Evolutionary conservation across 2,113 vertebrate species (phyloP).

Genomic region (Sander lucioperca): DNA sequence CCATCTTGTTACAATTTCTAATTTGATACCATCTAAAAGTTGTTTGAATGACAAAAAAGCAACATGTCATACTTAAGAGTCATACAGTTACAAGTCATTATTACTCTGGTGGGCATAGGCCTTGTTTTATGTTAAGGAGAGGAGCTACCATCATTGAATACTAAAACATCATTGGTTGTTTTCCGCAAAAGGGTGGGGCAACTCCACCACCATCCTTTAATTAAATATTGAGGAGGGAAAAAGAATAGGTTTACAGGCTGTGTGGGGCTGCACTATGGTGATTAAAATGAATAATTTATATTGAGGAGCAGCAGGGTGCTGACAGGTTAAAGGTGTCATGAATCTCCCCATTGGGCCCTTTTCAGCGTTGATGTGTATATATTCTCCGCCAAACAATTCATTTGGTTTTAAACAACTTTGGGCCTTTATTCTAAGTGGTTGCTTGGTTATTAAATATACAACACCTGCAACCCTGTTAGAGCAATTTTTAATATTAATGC

Average conservation of each 20-base stretch:
- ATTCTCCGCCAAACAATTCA: neutral
- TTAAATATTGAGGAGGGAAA: conserved; percentile 80
- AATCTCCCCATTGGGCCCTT: neutral
- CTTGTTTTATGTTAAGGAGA: neutral
- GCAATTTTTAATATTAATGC: conserved; percentile 43
- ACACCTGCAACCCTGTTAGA: conserved; percentile 4
- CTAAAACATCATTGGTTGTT: neutral
- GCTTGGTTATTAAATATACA: conserved; percentile 14
- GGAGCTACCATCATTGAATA: neutral
- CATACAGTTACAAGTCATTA: neutral
- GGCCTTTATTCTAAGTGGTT: neutral
- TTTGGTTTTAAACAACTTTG: neutral
- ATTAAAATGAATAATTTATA: conserved; percentile 79
- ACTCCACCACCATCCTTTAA: conserved; percentile 51
- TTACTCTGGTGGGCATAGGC: neutral
- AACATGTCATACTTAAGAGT: neutral
- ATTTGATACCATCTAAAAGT: neutral
- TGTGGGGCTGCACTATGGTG: conserved; percentile 51
- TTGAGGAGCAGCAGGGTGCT: conserved; percentile 53
- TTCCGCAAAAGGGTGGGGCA: conserved; percentile 12
- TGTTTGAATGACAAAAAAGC: neutral
- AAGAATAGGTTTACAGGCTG: conserved; percentile 75
- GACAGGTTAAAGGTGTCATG: conserved; percentile 41
- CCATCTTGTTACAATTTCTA: neutral
- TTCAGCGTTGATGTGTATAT: neutral